Percentiles rank a stretch among this genome's conserved stretches.
These are phyloP conservation scores for Schlechtendalia chinensis DNA, from an alignment of 1,140 invertebrate species.

Conservation along the genomic window DNA sequence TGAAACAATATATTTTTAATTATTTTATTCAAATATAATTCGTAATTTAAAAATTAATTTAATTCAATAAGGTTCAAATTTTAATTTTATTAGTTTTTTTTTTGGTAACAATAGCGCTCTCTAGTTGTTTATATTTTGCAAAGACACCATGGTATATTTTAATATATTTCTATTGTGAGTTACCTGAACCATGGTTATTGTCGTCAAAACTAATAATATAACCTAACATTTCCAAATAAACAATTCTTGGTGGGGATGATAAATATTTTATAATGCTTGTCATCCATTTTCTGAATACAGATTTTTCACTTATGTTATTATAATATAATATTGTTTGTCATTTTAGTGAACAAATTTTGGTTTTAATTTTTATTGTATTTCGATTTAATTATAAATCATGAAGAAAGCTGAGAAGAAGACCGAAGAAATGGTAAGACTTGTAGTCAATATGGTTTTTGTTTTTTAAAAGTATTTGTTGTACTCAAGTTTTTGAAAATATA, in stretches of 20 bases:
- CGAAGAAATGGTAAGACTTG: conserved; percentile 32
- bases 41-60: too few relatives aligned
- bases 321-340: conserved; percentile 4
- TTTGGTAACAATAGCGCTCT: background rate
- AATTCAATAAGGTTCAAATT: too few relatives aligned
- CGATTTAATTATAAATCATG: background rate
- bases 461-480: background rate
- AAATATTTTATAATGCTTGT: background rate
- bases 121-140: background rate
- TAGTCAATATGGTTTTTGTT: background rate
- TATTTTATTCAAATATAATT: too few relatives aligned
- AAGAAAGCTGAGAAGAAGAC: conserved; percentile 45
- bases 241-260: background rate
- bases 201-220: background rate
- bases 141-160: background rate
- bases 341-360: background rate
- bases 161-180: too few relatives aligned
- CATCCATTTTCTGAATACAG: conserved; percentile 11
- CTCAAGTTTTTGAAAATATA: background rate
- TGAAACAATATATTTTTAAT: too few relatives aligned
- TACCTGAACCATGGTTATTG: too few relatives aligned
- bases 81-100: too few relatives aligned
- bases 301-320: conserved; percentile 3
- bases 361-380: background rate
- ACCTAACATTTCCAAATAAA: conserved; percentile 27